A percentile compares a stretch with the other conserved stretches of the same genome.
Evolutionary conservation across 2,797 vertebrate genomes (phyloP).

Genomic region (Tinamus major): DNA sequence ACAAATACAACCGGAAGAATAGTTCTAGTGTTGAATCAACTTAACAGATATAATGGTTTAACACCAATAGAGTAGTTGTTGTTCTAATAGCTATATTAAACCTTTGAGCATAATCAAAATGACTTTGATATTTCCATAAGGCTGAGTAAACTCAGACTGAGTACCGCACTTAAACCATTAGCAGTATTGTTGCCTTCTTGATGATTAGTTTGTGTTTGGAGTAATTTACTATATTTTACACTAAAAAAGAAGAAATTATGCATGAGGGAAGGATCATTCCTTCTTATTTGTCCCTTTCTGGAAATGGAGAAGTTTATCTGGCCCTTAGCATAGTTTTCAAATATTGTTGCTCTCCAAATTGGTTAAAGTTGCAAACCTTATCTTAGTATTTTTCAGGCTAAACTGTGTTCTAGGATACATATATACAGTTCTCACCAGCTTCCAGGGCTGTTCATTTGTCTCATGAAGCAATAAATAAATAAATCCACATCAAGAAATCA

Average conservation of each 20-base stretch:
- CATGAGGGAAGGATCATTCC: conserved; percentile 54
- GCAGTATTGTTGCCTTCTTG: conserved; percentile 69
- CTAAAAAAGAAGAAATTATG: conserved; percentile 59
- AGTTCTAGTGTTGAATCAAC: conserved; percentile 64
- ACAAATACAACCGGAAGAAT: conserved; percentile 32
- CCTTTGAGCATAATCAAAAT: conserved; percentile 62
- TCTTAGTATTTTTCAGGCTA: not conserved
- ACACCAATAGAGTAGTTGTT: conserved; percentile 38
- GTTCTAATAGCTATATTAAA: conserved; percentile 71
- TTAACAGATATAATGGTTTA: conserved; percentile 50
- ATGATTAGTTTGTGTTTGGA: conserved; percentile 62
- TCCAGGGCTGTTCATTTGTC: not conserved
- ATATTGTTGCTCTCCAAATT: conserved; percentile 37
- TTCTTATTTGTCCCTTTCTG: conserved; percentile 69
- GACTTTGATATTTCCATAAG: conserved; percentile 68
- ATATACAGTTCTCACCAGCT: not conserved
- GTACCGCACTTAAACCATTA: conserved; percentile 54
- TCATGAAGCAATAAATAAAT: not conserved
- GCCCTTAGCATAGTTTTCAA: conserved; percentile 51
- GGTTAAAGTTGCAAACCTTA: conserved; percentile 28
- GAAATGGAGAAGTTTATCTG: conserved; percentile 65
- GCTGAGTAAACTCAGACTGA: conserved; percentile 64
- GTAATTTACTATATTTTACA: conserved; percentile 66
- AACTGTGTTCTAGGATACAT: not conserved
- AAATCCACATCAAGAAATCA: not conserved